Percentiles rank a stretch among this genome's conserved stretches.
Evolutionary conservation across 2,797 vertebrate genomes (phyloP).

Genomic region (Danio jaintianensis): DNA sequence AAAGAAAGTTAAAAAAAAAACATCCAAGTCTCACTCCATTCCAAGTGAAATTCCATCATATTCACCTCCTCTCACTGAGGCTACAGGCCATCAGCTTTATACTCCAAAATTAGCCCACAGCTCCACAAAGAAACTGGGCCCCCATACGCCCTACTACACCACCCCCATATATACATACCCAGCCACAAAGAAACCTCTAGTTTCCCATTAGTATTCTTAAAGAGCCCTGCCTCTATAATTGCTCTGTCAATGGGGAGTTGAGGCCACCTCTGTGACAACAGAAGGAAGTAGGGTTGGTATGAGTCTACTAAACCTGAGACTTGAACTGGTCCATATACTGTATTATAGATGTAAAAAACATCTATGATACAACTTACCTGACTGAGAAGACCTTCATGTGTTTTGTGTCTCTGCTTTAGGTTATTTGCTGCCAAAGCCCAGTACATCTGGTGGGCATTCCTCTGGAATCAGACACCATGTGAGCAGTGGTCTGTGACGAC

Average conservation of each 20-base stretch:
- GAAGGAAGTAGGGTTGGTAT: constrained; percentile 5
- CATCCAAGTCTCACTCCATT: constrained; percentile 62
- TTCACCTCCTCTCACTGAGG: constrained; percentile 79
- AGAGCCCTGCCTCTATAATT: constrained; percentile 37
- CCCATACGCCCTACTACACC: constrained; percentile 37
- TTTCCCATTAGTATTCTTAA: constrained; percentile 50
- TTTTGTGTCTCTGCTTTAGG: constrained; percentile 72
- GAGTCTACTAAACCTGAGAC: background rate
- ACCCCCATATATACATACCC: constrained; percentile 60
- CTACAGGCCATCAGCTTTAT: constrained; percentile 80
- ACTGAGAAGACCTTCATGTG: constrained; percentile 39
- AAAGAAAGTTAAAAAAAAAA: constrained; percentile 40
- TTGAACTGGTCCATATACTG: background rate
- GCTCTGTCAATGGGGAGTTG: constrained; percentile 21
- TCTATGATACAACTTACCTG: background rate
- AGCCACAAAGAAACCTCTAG: constrained; percentile 29
- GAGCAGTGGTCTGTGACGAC: constrained; percentile 60
- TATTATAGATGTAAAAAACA: background rate
- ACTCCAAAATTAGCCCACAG: constrained; percentile 61
- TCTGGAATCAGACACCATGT: constrained; percentile 75
- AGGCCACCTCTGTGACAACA: constrained; percentile 35
- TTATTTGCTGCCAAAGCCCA: constrained; percentile 52
- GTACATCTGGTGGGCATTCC: constrained; percentile 61
- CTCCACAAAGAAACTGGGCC: constrained; percentile 67
- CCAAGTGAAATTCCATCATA: constrained; percentile 74